These are phyloP conservation scores for Atherinosoma microstoma DNA, from an alignment of 2,797 vertebrate species.

Conservation along the genomic window DNA sequence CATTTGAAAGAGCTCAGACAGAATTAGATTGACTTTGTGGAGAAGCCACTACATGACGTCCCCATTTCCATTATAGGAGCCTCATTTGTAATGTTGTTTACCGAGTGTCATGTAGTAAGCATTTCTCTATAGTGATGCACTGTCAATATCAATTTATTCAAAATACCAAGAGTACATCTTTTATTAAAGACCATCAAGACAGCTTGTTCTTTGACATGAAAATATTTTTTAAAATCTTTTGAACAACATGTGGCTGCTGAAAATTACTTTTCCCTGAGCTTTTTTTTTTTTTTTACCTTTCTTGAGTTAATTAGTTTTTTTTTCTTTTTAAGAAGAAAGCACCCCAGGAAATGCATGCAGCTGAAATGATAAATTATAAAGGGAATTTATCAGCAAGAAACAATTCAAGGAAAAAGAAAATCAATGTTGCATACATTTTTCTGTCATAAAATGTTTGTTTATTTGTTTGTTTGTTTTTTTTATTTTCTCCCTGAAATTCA, in stretches of 20 bases:
- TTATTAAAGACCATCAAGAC: conserved; percentile 24
- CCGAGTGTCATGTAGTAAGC: conserved; percentile 27
- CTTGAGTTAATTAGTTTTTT: background rate
- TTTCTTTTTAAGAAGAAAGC: background rate
- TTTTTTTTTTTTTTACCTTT: background rate
- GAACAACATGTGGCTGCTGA: conserved; percentile 4
- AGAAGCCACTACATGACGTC: conserved; percentile 32
- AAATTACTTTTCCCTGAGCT: background rate
- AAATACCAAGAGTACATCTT: conserved; percentile 6
- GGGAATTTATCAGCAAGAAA: background rate
- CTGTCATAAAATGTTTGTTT: background rate
- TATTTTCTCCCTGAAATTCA: background rate
- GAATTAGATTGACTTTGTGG: conserved; percentile 49
- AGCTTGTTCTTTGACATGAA: conserved; percentile 25
- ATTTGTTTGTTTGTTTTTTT: too few relatives aligned
- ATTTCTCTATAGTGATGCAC: conserved; percentile 27
- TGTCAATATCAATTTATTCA: conserved; percentile 34
- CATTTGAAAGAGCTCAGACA: conserved; percentile 55
- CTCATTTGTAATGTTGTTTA: conserved; percentile 58
- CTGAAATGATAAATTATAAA: background rate
- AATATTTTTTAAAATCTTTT: conserved; percentile 29
- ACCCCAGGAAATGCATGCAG: background rate
- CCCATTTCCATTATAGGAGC: conserved; percentile 44
- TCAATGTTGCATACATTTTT: background rate
- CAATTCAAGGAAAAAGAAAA: background rate